Evolutionary conservation across 2,888 invertebrate genomes (phyloP), one percentile per base, ranked within the genome.

Genomic region (Folsomia manolachei): DNA sequence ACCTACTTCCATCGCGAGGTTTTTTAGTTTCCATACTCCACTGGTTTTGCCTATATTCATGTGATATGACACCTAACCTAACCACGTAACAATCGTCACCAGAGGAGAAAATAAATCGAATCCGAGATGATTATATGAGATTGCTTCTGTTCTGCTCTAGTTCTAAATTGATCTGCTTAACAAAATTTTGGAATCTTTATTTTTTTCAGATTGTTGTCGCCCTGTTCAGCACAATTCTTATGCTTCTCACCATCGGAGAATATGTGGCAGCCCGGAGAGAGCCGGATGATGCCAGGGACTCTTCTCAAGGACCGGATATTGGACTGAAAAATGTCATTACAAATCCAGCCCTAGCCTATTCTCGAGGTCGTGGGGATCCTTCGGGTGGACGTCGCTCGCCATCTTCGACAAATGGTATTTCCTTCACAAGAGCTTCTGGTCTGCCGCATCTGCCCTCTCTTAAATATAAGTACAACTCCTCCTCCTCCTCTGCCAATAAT

Each of bases 391-490:
- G 93, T 93, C 2, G 93, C 93, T 51, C 89, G 92, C 83, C 94
- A 94, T 78, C 87, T 87, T 76, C 79, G 74, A 71, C 72, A 70
- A 74, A 68, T 71, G 75, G 83, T 70, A 89, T 94, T 81, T 92
- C 94, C 62, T 91, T 94, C 88, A 94, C 94, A 1, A 92, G 92
- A 82, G 91, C 93, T 19, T 93, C 93, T 51, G 93, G 92, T 78
- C 77, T 77, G 80, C 80, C 76, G 71, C 39, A 77, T 78, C 78
- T 80, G 77, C 75, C 78, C 77, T 77, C 80, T 64, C 51, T 67
- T 71, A 76, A 69, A 27, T 19, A 70, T 71, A 71, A 27, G n/a
- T 68, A 39, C 39, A 39, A 39, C 14, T 39, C 39, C 39, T 9
- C 39, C 39, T 14, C 39, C 39, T 39, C 39, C 4, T 14, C 39